A percentile compares a stretch with the other conserved stretches of the same genome.
Evolutionary conservation across 2,888 invertebrate genomes (phyloP).

Genomic region (Apamea epomidion): DNA sequence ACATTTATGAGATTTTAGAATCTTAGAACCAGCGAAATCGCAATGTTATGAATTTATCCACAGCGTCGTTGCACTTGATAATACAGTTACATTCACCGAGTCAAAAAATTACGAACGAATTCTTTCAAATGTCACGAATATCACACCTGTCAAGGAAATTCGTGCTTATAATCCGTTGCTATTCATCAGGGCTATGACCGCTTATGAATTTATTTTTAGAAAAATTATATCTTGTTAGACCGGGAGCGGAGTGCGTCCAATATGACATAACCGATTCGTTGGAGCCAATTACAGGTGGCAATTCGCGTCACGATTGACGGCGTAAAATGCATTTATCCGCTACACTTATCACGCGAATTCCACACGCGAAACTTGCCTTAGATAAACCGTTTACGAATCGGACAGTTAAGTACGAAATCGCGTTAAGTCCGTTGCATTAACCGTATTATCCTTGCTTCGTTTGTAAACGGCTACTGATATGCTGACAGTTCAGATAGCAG

Average conservation of each 20-base stretch:
- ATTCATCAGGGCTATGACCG: constrained; percentile 50
- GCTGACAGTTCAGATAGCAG: constrained; percentile 48
- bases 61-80: constrained; percentile 12
- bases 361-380: constrained; percentile 64
- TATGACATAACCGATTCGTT: constrained; percentile 80
- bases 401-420: constrained; percentile 63
- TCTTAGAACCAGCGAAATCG: background rate
- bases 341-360: constrained; percentile 76
- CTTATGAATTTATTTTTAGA: constrained; percentile 31
- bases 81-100: constrained; percentile 27
- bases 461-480: constrained; percentile 51
- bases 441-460: constrained; percentile 63
- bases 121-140: constrained; percentile 40
- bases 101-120: constrained; percentile 29
- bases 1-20: constrained; percentile 1
- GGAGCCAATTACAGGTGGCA: constrained; percentile 73
- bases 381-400: constrained; percentile 61
- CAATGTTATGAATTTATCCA: background rate
- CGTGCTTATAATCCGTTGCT: constrained; percentile 44
- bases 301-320: constrained; percentile 71
- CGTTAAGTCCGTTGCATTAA: constrained; percentile 64
- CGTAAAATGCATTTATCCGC: constrained; percentile 76
- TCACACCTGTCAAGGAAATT: constrained; percentile 36
- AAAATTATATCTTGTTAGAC: constrained; percentile 32
- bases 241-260: constrained; percentile 58